Percentiles rank a stretch among this genome's conserved stretches.
Conservation (phyloP, 2,113 vertebrate species). For the Platichthys flesus region DNA sequence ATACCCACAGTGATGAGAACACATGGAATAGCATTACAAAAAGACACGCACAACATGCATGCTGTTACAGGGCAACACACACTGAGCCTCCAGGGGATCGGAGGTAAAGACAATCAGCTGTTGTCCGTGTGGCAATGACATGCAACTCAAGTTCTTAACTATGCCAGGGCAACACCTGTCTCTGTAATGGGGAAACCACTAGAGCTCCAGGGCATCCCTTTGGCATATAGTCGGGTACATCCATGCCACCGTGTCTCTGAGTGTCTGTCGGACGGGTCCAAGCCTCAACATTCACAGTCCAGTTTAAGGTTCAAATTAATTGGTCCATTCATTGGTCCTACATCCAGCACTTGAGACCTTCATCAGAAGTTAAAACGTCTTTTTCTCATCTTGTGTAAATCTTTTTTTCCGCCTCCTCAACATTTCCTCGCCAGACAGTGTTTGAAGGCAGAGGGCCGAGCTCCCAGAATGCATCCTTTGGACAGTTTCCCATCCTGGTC, state of each 20-base stretch:
- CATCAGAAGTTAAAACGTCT: constrained; percentile 22
- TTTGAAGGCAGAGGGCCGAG: constrained; percentile 94
- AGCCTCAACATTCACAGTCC: constrained; percentile 52
- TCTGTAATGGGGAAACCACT: background rate
- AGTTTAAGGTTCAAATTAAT: constrained; percentile 30
- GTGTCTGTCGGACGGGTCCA: constrained; percentile 35
- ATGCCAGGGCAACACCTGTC: constrained; percentile 9
- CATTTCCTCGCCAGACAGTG: constrained; percentile 94
- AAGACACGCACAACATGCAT: constrained; percentile 42
- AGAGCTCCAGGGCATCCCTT: constrained; percentile 43
- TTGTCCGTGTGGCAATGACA: constrained; percentile 59
- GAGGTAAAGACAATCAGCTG: constrained; percentile 43
- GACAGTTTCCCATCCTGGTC: constrained; percentile 88
- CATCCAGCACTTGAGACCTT: constrained; percentile 43
- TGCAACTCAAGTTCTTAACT: constrained; percentile 56
- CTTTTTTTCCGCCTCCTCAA: constrained; percentile 74
- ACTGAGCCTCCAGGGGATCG: constrained; percentile 35
- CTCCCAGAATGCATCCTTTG: constrained; percentile 87
- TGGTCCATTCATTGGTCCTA: constrained; percentile 39
- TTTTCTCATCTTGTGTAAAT: background rate
- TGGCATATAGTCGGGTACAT: constrained; percentile 29
- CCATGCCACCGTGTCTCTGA: constrained; percentile 30
- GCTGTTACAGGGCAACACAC: constrained; percentile 60
- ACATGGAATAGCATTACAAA: constrained; percentile 30
- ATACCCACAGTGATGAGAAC: constrained; percentile 60